Conservation (phyloP, 2,888 invertebrate species). For the Melieria picta region DNA sequence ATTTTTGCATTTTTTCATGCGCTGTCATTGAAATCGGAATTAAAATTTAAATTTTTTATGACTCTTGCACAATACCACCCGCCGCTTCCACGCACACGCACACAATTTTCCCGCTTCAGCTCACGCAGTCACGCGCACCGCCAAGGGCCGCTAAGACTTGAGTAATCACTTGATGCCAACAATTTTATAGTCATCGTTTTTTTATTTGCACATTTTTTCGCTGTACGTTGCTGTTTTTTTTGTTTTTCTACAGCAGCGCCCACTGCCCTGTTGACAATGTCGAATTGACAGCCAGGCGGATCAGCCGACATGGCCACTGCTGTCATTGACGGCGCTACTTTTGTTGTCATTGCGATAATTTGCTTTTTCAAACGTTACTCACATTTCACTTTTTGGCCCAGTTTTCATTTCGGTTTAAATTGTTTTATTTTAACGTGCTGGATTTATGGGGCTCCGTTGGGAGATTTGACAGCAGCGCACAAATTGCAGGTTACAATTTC, state of each 20-base stretch:
- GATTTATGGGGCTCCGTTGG: too few relatives aligned
- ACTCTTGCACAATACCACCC: not conserved
- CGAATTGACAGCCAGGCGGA: too few relatives aligned
- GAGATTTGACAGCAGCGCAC: too few relatives aligned
- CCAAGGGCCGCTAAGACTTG: constrained; percentile 2
- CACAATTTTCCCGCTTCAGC: not conserved
- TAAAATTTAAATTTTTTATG: constrained; percentile 22
- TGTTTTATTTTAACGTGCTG: too few relatives aligned
- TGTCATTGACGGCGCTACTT: not conserved
- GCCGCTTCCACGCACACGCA: not conserved
- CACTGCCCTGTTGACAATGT: not conserved
- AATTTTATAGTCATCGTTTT: constrained; percentile 7
- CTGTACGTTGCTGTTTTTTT: not conserved
- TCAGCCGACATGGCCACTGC: too few relatives aligned
- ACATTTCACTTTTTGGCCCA: too few relatives aligned
- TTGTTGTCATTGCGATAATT: not conserved
- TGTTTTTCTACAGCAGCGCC: not conserved
- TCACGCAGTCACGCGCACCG: not conserved
- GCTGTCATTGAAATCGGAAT: constrained; percentile 10
- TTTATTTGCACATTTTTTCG: not conserved
- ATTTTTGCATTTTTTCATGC: too few relatives aligned
- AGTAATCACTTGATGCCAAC: constrained; percentile 19
- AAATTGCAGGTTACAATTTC: too few relatives aligned
- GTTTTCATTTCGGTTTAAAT: too few relatives aligned
- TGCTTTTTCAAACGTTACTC: not conserved